Conservation (phyloP, 1,140 invertebrate species). For the Agrypnia vestita region DNA sequence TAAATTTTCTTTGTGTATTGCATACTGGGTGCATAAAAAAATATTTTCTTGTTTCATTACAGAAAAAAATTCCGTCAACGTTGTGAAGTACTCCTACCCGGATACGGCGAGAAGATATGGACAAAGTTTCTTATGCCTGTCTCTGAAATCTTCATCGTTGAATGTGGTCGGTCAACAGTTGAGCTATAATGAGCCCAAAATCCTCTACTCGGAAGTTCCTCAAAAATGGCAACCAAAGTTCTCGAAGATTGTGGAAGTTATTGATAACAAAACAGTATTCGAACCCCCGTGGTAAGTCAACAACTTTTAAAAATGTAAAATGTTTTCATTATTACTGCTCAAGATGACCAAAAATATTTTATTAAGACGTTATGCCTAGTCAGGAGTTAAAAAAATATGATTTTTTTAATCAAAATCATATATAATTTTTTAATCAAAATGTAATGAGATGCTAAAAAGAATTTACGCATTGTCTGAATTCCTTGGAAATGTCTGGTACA, state of each 20-base stretch:
- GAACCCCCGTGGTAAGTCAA: conserved; percentile 75
- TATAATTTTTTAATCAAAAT: too few species aligned
- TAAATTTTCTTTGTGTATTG: neutral
- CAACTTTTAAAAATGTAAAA: neutral
- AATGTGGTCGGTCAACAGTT: conserved; percentile 83
- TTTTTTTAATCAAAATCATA: too few species aligned
- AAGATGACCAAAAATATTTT: too few species aligned
- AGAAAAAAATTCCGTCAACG: conserved; percentile 36
- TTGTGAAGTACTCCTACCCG: conserved; percentile 82
- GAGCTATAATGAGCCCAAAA: conserved; percentile 83
- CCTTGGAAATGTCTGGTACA: too few species aligned
- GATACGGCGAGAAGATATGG: conserved; percentile 82
- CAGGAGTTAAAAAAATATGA: too few species aligned
- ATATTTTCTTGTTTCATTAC: neutral
- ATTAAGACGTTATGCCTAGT: too few species aligned
- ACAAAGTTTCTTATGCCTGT: conserved; percentile 91
- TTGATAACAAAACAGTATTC: conserved; percentile 76
- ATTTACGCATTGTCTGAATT: too few species aligned
- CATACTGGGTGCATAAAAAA: neutral
- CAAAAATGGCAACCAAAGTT: conserved; percentile 69
- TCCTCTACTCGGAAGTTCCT: conserved; percentile 78
- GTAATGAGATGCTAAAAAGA: too few species aligned
- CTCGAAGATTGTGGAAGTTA: conserved; percentile 76
- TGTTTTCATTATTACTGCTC: too few species aligned
- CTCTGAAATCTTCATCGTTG: conserved; percentile 77